A percentile compares a stretch with the other conserved stretches of the same genome.
Evolutionary conservation across 2,888 invertebrate genomes (phyloP).

Genomic region (Platynereis dumerilii): DNA sequence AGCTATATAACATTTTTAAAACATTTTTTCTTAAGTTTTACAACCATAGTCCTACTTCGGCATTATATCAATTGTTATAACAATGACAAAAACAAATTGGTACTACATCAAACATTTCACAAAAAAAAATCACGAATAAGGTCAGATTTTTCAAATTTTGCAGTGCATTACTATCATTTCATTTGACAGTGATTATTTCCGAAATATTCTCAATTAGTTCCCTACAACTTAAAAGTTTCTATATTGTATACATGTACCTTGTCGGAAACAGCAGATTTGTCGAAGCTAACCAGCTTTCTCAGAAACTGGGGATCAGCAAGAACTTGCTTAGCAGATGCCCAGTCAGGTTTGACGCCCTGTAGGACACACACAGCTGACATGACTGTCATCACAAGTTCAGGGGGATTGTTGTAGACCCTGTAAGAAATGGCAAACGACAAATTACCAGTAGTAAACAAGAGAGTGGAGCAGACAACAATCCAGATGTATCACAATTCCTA

Average conservation of each 20-base stretch:
- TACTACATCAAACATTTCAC: too few species aligned
- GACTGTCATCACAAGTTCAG: constrained; percentile 57
- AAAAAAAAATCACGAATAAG: too few species aligned
- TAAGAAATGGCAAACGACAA: too few species aligned
- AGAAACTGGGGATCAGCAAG: constrained; percentile 60
- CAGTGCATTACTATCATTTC: too few species aligned
- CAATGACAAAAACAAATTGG: too few species aligned
- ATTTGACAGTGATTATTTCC: too few species aligned
- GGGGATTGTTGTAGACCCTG: constrained; percentile 59
- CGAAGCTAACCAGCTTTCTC: constrained; percentile 56
- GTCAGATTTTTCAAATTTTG: too few species aligned
- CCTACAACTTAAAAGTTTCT: too few species aligned
- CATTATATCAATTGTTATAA: too few species aligned
- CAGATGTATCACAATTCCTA: neutral
- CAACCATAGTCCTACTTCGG: too few species aligned
- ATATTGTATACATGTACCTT: constrained; percentile 42
- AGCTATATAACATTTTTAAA: neutral
- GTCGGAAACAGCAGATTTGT: constrained; percentile 57
- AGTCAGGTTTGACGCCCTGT: constrained; percentile 60
- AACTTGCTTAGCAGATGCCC: constrained; percentile 58
- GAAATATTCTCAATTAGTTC: too few species aligned
- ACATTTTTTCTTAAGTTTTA: neutral
- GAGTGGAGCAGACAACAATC: neutral
- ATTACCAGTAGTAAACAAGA: too few species aligned
- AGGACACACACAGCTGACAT: constrained; percentile 61